These are phyloP conservation scores for Tachina lurida DNA, from an alignment of 2,888 invertebrate genomes.

Conservation along the genomic window DNA sequence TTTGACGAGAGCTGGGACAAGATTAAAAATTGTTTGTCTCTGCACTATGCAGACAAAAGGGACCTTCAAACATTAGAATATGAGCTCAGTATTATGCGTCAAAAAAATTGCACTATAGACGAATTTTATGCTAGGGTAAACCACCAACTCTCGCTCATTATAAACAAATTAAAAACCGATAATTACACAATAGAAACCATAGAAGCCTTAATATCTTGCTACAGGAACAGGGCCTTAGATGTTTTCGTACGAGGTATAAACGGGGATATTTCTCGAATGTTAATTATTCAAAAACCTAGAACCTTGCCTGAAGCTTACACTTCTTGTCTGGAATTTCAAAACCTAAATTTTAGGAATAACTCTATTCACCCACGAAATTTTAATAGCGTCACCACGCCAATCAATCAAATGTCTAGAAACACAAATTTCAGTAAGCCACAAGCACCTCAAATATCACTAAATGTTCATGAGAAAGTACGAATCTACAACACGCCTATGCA, in stretches of 20 bases:
- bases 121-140: conserved; percentile 67
- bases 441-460: no score
- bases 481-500: no score
- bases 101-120: conserved; percentile 31
- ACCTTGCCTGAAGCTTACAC: conserved; percentile 13
- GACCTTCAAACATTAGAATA: conserved; percentile 70
- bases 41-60: no score
- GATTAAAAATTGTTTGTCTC: no score
- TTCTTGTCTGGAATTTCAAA: no score
- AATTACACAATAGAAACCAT: conserved; percentile 67
- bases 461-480: no score
- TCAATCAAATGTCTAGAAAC: conserved; percentile 21
- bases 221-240: no score
- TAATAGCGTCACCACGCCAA: not conserved
- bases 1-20: no score
- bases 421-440: no score
- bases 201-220: conserved; percentile 62
- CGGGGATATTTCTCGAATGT: conserved; percentile 38
- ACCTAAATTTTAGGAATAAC: no score
- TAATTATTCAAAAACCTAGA: conserved; percentile 9
- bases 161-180: no score
- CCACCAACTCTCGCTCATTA: conserved; percentile 68
- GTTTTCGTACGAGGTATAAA: conserved; percentile 67
- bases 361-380: conserved; percentile 10
- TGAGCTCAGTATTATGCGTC: conserved; percentile 50